Conservation (phyloP, 2,797 vertebrate genomes). For the Phataginus tetradactyla region DNA sequence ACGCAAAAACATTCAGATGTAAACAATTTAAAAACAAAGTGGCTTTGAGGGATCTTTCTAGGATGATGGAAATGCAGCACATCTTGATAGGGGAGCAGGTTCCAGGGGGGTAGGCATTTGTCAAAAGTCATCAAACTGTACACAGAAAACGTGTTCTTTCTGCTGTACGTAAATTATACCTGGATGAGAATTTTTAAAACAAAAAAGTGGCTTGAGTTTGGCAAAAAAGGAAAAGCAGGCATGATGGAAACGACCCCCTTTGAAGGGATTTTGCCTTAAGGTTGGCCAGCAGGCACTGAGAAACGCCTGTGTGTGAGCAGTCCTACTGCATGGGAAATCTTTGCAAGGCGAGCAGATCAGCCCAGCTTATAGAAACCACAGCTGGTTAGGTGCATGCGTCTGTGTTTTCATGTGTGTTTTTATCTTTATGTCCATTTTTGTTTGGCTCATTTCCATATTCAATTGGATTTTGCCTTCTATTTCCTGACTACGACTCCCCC, state of each 20-base stretch:
- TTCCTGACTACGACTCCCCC: not conserved
- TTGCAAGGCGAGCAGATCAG: slow-evolving; percentile 18
- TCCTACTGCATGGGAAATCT: not conserved
- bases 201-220: not conserved
- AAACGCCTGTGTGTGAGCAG: not conserved
- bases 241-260: not conserved
- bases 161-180: not conserved
- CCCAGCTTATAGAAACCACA: not conserved
- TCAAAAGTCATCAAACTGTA: not conserved
- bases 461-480: slow-evolving; percentile 46
- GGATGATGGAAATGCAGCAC: not conserved
- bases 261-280: not conserved
- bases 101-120: not conserved
- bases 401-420: not conserved
- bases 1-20: slow-evolving; percentile 8
- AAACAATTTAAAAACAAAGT: slow-evolving; percentile 14
- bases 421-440: not conserved
- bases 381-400: not conserved
- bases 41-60: not conserved
- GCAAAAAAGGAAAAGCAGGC: not conserved
- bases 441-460: slow-evolving; percentile 28
- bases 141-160: not conserved
- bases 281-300: not conserved
- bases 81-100: not conserved
- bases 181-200: not conserved